Evolutionary conservation across 2,888 invertebrate species (phyloP).

Genomic region (Dusona sp.): DNA sequence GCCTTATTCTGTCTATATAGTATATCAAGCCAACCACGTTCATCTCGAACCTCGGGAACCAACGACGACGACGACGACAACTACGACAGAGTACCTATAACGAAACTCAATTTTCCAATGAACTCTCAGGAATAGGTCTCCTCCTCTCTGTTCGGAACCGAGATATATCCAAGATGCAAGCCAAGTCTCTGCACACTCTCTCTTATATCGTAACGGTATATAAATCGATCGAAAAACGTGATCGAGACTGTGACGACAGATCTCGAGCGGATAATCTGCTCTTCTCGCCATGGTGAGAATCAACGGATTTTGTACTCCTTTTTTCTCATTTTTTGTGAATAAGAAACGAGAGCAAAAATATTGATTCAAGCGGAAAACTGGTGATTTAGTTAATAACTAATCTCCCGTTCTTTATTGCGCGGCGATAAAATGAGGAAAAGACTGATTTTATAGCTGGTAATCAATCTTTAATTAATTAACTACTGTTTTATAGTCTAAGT

Average conservation of each 20-base stretch:
- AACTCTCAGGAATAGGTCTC: constrained; percentile 42
- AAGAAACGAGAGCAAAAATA: not conserved
- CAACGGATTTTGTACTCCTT: constrained; percentile 12
- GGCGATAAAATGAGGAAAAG: not conserved
- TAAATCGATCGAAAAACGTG: constrained; percentile 59
- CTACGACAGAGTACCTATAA: constrained; percentile 40
- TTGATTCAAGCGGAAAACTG: not conserved
- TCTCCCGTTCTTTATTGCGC: not conserved
- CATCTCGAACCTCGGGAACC: constrained; percentile 38
- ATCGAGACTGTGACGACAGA: constrained; percentile 51
- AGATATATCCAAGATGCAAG: constrained; percentile 10
- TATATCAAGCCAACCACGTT: constrained; percentile 44
- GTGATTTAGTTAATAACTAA: not conserved
- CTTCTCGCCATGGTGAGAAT: constrained; percentile 13
- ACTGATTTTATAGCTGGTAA: not conserved
- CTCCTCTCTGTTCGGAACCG: constrained; percentile 7
- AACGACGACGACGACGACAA: constrained; percentile 40
- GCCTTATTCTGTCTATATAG: constrained; percentile 14
- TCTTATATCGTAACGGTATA: constrained; percentile 21
- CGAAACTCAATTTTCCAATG: constrained; percentile 68
- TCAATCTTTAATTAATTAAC: not conserved
- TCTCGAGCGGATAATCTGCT: constrained; percentile 57
- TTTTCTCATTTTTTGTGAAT: not conserved
- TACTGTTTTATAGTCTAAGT: not conserved
- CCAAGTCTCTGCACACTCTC: constrained; percentile 1